phyloP scores from a whole-genome alignment of 2,888 invertebrate genomes.

The Orthosia gracilis region DNA sequence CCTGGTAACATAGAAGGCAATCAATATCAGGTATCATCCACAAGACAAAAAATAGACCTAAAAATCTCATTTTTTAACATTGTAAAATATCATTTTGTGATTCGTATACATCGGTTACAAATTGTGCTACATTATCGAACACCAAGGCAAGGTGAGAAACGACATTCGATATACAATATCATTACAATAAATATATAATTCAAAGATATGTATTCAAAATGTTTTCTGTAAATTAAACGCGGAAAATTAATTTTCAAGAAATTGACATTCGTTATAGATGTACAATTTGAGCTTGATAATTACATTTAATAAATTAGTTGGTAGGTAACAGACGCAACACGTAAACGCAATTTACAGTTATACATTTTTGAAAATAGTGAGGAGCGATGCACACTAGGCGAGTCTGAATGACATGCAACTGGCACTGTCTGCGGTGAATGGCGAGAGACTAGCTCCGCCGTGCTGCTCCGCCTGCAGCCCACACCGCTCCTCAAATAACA shows the following conservation, averaged over 20 bases:
- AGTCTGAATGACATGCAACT: conserved; percentile 20
- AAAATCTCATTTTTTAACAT: conserved; percentile 89
- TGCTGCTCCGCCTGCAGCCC: conserved; percentile 40
- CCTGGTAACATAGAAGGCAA: conserved; percentile 87
- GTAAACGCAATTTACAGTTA: conserved; percentile 74
- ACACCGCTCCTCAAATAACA: conserved; percentile 66
- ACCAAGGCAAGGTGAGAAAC: conserved; percentile 90
- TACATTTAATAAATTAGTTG: conserved; percentile 76
- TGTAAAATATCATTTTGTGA: conserved; percentile 89
- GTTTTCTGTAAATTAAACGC: conserved; percentile 87
- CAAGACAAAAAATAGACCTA: conserved; percentile 88
- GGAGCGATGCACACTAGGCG: conserved; percentile 51
- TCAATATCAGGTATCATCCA: conserved; percentile 83
- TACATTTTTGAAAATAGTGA: conserved; percentile 62
- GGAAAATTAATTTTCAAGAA: conserved; percentile 77
- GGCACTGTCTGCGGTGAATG: conserved; percentile 19
- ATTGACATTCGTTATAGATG: conserved; percentile 87
- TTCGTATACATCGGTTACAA: conserved; percentile 91
- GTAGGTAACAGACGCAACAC: conserved; percentile 82
- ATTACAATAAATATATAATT: conserved; percentile 85
- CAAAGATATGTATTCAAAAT: conserved; percentile 88
- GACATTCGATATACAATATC: conserved; percentile 82
- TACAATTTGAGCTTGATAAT: conserved; percentile 84
- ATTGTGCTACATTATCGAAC: conserved; percentile 90
- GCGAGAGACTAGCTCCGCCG: conserved; percentile 32